Evolutionary conservation across 2,797 vertebrate genomes (phyloP).

Genomic region (Rhinoraja longicauda): DNA sequence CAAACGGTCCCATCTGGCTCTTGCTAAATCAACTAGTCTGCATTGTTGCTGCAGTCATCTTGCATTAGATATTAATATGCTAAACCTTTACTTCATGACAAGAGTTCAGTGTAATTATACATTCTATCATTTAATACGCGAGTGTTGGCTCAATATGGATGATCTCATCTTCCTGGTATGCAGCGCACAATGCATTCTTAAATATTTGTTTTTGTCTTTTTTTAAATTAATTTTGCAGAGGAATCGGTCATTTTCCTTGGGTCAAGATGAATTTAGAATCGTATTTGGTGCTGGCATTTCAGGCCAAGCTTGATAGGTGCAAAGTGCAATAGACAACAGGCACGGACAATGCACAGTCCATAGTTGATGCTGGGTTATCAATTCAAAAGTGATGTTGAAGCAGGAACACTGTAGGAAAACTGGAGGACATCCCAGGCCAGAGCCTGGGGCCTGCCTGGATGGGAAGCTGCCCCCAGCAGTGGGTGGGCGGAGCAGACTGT

Average conservation of each 20-base stretch:
- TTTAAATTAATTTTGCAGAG: neutral
- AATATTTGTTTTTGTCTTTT: neutral
- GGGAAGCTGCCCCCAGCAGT: too few relatives aligned
- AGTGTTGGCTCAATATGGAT: neutral
- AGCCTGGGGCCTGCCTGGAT: too few relatives aligned
- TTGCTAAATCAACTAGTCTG: too few relatives aligned
- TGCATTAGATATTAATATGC: neutral
- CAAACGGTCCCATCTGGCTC: neutral
- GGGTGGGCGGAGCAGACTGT: too few relatives aligned
- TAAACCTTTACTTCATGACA: neutral
- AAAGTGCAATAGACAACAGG: too few relatives aligned
- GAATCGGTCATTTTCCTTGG: neutral
- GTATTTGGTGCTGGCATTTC: neutral
- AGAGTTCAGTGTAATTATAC: neutral
- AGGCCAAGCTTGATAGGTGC: neutral
- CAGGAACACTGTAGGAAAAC: neutral
- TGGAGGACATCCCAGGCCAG: too few relatives aligned
- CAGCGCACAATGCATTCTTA: neutral
- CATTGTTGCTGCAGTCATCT: neutral
- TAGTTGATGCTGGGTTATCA: neutral
- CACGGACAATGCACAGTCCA: neutral
- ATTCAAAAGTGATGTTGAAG: neutral
- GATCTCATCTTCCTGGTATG: neutral
- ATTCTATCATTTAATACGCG: neutral
- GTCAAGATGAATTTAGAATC: neutral